Conservation (phyloP, 2,113 vertebrate genomes). For the Perca flavescens region DNA sequence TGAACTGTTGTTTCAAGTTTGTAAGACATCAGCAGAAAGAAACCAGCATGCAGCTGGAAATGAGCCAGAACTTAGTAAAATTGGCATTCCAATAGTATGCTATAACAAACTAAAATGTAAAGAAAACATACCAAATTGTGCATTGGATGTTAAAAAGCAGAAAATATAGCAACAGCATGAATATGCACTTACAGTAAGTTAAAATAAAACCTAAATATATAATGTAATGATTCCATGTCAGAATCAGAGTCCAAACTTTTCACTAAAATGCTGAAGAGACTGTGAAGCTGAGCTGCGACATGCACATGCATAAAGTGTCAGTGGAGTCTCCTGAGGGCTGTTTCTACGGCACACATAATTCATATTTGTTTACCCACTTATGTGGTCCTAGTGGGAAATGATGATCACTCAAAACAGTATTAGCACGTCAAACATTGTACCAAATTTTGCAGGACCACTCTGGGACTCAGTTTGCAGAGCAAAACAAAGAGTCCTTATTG, state of each 20-base stretch:
- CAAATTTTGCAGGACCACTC: constrained; percentile 57
- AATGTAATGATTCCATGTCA: not conserved
- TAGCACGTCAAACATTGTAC: constrained; percentile 77
- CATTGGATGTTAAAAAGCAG: not conserved
- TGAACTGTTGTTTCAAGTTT: not conserved
- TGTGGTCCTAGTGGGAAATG: constrained; percentile 68
- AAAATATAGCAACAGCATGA: not conserved
- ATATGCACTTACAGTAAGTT: not conserved
- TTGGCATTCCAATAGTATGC: not conserved
- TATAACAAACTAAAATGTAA: not conserved
- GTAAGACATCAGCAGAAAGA: not conserved
- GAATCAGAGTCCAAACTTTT: not conserved
- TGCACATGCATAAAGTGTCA: constrained; percentile 53
- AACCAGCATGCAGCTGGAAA: not conserved
- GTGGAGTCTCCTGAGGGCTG: constrained; percentile 47
- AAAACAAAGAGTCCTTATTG: constrained; percentile 73
- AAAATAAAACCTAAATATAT: not conserved
- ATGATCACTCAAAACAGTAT: constrained; percentile 77
- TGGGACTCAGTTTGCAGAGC: constrained; percentile 59
- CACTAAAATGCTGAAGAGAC: constrained; percentile 23
- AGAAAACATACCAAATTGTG: not conserved
- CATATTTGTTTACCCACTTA: constrained; percentile 77
- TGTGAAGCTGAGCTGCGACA: constrained; percentile 13
- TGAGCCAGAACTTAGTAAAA: not conserved
- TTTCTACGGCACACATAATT: constrained; percentile 68